Conservation (phyloP, 2,797 vertebrate genomes). For the Falco biarmicus region DNA sequence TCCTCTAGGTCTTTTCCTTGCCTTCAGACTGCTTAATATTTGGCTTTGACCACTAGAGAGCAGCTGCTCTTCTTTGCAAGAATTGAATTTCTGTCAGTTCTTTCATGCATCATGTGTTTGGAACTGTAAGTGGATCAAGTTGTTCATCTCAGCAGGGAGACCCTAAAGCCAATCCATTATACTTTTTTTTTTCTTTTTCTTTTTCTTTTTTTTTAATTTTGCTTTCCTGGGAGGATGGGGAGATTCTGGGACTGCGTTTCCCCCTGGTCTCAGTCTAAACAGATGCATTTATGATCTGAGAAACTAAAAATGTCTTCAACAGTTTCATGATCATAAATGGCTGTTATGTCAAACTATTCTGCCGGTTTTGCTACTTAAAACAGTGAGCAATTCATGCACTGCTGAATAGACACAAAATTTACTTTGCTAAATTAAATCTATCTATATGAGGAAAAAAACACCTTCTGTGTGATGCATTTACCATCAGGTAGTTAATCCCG, state of each 20-base stretch:
- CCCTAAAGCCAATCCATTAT: conserved; percentile 78
- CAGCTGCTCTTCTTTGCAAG: conserved; percentile 80
- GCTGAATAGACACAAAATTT: conserved; percentile 44
- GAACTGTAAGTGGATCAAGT: conserved; percentile 82
- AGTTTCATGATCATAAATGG: conserved; percentile 25
- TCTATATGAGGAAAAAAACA: conserved; percentile 43
- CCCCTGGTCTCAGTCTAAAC: conserved; percentile 39
- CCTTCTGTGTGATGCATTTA: background rate
- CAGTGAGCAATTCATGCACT: conserved; percentile 55
- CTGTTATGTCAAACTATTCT: conserved; percentile 47
- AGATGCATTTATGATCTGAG: conserved; percentile 53
- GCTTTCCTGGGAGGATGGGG: conserved; percentile 8
- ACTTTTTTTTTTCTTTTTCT: background rate
- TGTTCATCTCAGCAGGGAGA: conserved; percentile 80
- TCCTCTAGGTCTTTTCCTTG: conserved; percentile 71
- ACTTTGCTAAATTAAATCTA: conserved; percentile 69
- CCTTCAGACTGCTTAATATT: conserved; percentile 76
- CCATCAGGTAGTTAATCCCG: conserved; percentile 64
- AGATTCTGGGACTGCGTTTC: conserved; percentile 23
- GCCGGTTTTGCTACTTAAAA: conserved; percentile 55
- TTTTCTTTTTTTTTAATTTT: background rate
- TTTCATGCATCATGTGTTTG: conserved; percentile 82
- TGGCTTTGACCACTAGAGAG: conserved; percentile 80
- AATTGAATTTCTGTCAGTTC: conserved; percentile 81
- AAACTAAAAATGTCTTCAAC: conserved; percentile 40